phyloP scores from a whole-genome alignment of 1,140 invertebrate genomes.

The Calliopsis andreniformis region DNA sequence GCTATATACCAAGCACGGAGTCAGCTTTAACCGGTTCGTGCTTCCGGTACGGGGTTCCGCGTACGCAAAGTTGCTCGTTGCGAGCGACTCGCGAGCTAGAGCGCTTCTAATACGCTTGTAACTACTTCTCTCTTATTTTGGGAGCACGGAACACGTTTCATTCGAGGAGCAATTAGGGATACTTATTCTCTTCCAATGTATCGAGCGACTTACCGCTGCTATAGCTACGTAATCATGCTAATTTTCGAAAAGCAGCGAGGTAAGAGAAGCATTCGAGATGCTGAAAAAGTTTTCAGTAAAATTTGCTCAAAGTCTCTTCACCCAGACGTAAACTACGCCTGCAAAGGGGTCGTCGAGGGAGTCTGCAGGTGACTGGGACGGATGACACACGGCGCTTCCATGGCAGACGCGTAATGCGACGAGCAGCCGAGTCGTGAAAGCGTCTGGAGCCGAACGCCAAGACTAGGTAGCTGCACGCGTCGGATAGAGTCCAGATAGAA shows the following conservation, averaged over 20 bases:
- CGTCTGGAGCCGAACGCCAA: neutral
- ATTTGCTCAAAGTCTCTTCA: too few relatives aligned
- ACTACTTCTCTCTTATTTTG: conserved; percentile 37
- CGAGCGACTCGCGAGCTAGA: neutral
- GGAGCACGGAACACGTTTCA: neutral
- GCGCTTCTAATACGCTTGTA: conserved; percentile 35
- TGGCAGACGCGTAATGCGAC: neutral
- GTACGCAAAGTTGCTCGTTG: conserved; percentile 10
- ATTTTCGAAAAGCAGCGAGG: too few relatives aligned
- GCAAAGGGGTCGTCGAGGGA: neutral
- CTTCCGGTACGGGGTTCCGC: conserved; percentile 29
- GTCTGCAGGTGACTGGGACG: neutral
- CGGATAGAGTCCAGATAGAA: neutral
- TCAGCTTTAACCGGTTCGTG: conserved; percentile 52
- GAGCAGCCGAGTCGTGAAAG: neutral
- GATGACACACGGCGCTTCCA: neutral
- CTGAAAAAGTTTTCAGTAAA: too few relatives aligned
- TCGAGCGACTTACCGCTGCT: too few relatives aligned
- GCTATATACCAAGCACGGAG: conserved; percentile 4
- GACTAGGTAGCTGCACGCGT: neutral
- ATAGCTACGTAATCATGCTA: too few relatives aligned
- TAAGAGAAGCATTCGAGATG: too few relatives aligned
- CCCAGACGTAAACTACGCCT: neutral
- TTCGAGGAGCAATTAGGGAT: neutral
- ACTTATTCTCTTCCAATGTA: neutral